phyloP scores from a whole-genome alignment of 2,888 invertebrate species.

The Balanococcus diminutus region DNA sequence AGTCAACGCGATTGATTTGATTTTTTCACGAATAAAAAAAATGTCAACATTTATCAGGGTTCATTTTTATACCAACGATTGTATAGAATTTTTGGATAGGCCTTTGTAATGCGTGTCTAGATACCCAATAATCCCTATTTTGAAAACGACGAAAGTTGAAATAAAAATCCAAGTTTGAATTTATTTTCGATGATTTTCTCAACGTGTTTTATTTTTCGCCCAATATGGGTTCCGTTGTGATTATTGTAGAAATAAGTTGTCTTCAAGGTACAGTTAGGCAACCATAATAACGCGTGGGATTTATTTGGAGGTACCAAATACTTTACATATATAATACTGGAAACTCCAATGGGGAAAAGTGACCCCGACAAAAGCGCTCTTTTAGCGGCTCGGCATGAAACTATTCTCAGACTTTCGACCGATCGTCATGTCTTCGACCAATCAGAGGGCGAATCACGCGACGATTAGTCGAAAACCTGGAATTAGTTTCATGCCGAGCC shows the following conservation, averaged over 20 bases:
- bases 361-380: too few species aligned
- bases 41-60: neutral
- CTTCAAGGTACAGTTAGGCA: neutral
- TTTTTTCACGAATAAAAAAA: neutral
- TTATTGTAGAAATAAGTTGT: neutral
- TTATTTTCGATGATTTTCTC: neutral
- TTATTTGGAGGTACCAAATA: too few species aligned
- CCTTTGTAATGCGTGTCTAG: neutral
- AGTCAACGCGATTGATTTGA: neutral
- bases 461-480: too few species aligned
- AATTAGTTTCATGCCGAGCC: too few species aligned
- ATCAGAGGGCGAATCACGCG: too few species aligned
- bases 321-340: too few species aligned
- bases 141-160: neutral
- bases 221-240: neutral
- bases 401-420: too few species aligned
- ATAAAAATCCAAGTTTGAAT: neutral
- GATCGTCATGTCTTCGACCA: too few species aligned
- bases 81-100: neutral
- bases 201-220: neutral
- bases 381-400: too few species aligned
- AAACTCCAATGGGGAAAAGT: too few species aligned
- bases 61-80: neutral
- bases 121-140: neutral
- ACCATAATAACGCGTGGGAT: neutral